Conservation (phyloP, 2,113 vertebrate species). For the Spheniscus mendiculus region DNA sequence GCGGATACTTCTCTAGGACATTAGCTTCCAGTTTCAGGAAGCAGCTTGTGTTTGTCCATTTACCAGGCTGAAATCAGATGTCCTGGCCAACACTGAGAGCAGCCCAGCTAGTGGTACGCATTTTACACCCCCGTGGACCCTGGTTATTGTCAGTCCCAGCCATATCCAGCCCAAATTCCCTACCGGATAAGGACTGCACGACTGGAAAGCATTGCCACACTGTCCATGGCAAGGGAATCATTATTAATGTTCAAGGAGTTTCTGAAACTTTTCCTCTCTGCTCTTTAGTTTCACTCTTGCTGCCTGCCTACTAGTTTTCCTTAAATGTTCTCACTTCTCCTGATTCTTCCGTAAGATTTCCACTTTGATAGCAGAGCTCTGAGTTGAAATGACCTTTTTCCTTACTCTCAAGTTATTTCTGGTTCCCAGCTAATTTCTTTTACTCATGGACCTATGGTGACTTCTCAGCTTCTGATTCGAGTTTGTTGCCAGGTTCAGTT, state of each 20-base stretch:
- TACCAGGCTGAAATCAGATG: background rate
- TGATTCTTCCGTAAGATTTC: background rate
- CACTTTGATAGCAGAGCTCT: background rate
- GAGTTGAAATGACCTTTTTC: background rate
- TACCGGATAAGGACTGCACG: background rate
- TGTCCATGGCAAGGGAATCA: background rate
- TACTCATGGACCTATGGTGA: background rate
- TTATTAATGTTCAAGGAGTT: background rate
- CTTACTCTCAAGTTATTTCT: background rate
- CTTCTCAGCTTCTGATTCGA: background rate
- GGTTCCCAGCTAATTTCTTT: background rate
- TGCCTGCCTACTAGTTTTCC: background rate
- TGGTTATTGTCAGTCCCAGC: background rate
- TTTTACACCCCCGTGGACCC: accelerated
- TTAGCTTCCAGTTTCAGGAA: background rate
- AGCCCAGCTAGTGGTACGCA: background rate
- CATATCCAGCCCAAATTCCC: background rate
- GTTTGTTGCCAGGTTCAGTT: background rate
- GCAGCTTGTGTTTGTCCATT: background rate
- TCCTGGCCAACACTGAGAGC: background rate
- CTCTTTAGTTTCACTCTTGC: background rate
- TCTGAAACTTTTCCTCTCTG: background rate
- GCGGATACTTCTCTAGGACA: background rate
- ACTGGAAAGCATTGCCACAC: background rate
- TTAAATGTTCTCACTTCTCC: background rate